A percentile compares a stretch with the other conserved stretches of the same genome.
Conservation (phyloP, 2,888 invertebrate species). For the Zele albiditarsus region DNA sequence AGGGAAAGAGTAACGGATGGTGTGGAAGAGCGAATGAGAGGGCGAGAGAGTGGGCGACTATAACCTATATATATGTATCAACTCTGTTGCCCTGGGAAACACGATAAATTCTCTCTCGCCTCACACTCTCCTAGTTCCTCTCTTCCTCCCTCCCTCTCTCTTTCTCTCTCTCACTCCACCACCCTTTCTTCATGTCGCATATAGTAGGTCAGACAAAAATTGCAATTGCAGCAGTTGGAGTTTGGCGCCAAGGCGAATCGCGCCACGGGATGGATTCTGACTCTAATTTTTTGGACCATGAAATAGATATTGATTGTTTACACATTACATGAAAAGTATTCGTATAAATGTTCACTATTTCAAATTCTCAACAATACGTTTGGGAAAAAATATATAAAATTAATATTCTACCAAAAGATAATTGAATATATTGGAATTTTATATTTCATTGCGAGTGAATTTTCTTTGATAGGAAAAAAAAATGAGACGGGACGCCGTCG, state of each 20-base stretch:
- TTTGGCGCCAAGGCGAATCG: not conserved
- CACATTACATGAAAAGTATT: not conserved
- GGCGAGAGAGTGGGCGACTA: not conserved
- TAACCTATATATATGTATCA: not conserved
- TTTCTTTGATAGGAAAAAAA: not conserved
- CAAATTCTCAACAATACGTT: too few species aligned
- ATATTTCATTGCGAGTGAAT: not conserved
- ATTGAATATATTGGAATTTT: not conserved
- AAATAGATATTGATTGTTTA: not conserved
- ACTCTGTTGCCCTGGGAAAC: too few species aligned
- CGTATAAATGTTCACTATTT: not conserved
- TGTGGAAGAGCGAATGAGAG: not conserved
- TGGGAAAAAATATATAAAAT: too few species aligned
- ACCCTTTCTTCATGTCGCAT: not conserved
- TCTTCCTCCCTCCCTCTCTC: not conserved
- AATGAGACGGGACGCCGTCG: not conserved
- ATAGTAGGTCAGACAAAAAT: constrained; percentile 29
- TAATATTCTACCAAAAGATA: too few species aligned
- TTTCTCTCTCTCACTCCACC: not conserved
- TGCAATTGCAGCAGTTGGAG: not conserved
- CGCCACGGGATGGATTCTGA: not conserved
- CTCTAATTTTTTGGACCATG: not conserved
- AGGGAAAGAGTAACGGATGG: too few species aligned
- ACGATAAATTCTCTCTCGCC: not conserved
- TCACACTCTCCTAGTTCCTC: too few species aligned